Percentiles rank a stretch among this genome's conserved stretches.
These are phyloP conservation scores for Hiodon tergisus DNA, from an alignment of 2,113 vertebrate species.

Conservation along the genomic window DNA sequence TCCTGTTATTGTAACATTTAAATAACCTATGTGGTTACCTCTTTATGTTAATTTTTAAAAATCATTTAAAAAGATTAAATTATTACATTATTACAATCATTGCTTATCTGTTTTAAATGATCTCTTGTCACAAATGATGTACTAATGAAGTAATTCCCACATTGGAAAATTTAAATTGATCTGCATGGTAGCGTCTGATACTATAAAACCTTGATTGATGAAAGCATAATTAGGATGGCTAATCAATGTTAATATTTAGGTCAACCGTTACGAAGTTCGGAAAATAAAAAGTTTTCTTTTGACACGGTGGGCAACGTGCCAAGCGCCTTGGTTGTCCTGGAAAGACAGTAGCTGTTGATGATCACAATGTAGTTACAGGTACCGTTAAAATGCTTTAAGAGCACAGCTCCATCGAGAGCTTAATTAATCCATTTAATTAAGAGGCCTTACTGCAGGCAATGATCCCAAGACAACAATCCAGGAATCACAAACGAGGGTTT, in stretches of 20 bases:
- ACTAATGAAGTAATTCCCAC: slow-evolving; percentile 28
- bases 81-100: background rate
- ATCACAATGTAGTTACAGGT: slow-evolving; percentile 23
- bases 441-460: slow-evolving; percentile 28
- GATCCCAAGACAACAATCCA: slow-evolving; percentile 31
- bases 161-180: slow-evolving; percentile 24
- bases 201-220: slow-evolving; percentile 28
- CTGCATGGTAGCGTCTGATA: slow-evolving; percentile 21
- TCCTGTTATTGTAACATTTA: no score
- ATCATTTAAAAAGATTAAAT: background rate
- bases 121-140: slow-evolving; percentile 30
- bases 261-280: slow-evolving; percentile 22
- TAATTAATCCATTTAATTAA: slow-evolving; percentile 38
- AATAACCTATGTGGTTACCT: no score
- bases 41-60: no score
- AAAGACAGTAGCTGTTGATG: slow-evolving; percentile 23
- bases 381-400: slow-evolving; percentile 19
- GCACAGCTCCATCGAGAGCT: slow-evolving; percentile 31
- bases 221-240: slow-evolving; percentile 36
- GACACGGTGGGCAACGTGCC: slow-evolving; percentile 28
- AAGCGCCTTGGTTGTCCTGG: slow-evolving; percentile 17
- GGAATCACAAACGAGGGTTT: slow-evolving; percentile 28
- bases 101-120: background rate
- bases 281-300: slow-evolving; percentile 17
- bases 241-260: slow-evolving; percentile 30